phyloP scores from a whole-genome alignment of 2,797 vertebrate genomes.

The Poecilia picta region DNA sequence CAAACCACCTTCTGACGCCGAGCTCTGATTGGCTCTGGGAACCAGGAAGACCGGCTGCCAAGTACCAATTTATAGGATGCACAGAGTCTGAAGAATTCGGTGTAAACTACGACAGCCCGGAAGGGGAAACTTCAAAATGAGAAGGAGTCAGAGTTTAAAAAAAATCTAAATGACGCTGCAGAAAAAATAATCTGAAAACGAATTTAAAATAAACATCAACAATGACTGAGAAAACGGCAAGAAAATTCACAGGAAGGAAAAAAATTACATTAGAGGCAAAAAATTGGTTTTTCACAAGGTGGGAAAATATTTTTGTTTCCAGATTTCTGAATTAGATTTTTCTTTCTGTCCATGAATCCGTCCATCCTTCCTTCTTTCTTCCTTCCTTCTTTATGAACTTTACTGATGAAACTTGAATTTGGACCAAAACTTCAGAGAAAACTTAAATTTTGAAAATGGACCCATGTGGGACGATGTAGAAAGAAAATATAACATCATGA shows the following conservation, averaged over 20 bases:
- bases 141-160: too few species aligned
- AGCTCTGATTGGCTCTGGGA: constrained; percentile 48
- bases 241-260: neutral
- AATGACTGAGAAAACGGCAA: neutral
- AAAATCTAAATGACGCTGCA: neutral
- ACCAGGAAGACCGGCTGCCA: constrained; percentile 44
- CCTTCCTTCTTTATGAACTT: neutral
- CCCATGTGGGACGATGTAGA: neutral
- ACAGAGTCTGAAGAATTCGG: constrained; percentile 29
- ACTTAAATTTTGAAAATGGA: neutral
- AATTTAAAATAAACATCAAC: neutral
- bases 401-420: neutral
- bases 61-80: constrained; percentile 56
- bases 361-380: too few species aligned
- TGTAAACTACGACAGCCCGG: neutral
- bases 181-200: neutral
- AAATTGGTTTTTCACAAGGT: too few species aligned
- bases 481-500: neutral
- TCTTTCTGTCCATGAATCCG: neutral
- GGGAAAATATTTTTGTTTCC: neutral
- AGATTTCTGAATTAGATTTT: neutral
- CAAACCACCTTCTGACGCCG: constrained; percentile 61
- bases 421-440: neutral
- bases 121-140: neutral
- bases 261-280: neutral